These are phyloP conservation scores for Chondrilla cf. caribensis DNA, from an alignment of 37 sponge, comb jelly and placozoan genomes.

Conservation along the genomic window DNA sequence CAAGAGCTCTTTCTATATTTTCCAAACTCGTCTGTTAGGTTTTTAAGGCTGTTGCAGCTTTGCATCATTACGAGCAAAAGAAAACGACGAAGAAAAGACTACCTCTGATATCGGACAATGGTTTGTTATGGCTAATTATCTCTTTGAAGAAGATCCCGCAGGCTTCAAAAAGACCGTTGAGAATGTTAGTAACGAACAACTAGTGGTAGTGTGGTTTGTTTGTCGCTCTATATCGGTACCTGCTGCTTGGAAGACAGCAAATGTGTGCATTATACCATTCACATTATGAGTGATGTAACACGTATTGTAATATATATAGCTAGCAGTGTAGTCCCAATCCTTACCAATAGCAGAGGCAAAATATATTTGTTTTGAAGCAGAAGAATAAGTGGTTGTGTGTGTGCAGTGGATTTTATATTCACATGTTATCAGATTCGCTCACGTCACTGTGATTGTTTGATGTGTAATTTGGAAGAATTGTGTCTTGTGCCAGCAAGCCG, in stretches of 20 bases:
- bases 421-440: no score
- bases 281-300: no score
- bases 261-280: neutral
- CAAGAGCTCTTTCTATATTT: no score
- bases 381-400: no score
- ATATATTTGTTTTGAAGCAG: no score
- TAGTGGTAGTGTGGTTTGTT: neutral
- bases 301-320: no score
- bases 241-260: neutral
- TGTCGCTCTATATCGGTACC: neutral
- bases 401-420: no score
- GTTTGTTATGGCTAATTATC: constrained; percentile 40
- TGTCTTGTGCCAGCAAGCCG: no score
- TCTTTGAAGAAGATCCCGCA: constrained; percentile 72
- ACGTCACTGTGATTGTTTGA: no score
- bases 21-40: constrained; percentile 26
- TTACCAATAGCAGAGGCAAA: no score
- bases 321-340: no score
- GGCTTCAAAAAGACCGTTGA: constrained; percentile 36
- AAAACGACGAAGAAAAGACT: constrained; percentile 24
- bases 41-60: constrained; percentile 49
- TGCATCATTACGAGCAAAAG: constrained; percentile 50
- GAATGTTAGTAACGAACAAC: constrained; percentile 53
- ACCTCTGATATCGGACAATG: constrained; percentile 44
- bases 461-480: no score